A percentile compares a stretch with the other conserved stretches of the same genome.
Conservation (phyloP, 1,140 invertebrate genomes). For the Heliconius hewitsoni region DNA sequence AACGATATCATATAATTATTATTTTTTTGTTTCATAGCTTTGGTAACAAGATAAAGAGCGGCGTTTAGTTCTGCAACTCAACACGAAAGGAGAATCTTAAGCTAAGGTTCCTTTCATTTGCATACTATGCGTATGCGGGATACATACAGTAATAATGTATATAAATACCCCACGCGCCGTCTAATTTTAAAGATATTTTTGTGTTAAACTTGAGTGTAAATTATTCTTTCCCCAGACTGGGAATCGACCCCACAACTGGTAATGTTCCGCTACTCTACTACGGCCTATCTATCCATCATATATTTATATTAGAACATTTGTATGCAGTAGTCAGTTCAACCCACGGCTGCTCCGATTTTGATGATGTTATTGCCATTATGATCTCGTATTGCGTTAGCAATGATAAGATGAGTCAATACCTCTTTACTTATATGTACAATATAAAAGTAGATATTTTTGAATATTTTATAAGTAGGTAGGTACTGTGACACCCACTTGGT, state of each 20-base stretch:
- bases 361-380: conserved; percentile 11
- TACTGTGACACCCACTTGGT: not conserved
- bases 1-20: not conserved
- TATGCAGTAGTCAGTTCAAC: conserved; percentile 25
- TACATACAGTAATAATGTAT: too few relatives aligned
- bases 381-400: conserved; percentile 10
- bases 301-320: conserved; percentile 9
- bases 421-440: not conserved
- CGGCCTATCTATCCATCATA: not conserved
- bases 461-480: not conserved
- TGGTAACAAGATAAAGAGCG: not conserved
- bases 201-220: too few relatives aligned
- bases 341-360: conserved; percentile 33
- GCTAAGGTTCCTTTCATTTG: too few relatives aligned
- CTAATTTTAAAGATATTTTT: too few relatives aligned
- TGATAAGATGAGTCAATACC: conserved; percentile 11
- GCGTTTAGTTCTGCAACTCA: too few relatives aligned
- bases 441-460: conserved; percentile 1
- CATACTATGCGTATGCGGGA: too few relatives aligned
- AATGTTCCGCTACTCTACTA: not conserved
- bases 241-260: not conserved
- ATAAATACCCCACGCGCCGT: too few relatives aligned
- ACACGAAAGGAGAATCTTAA: too few relatives aligned
- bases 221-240: not conserved
- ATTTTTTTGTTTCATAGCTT: not conserved